Evolutionary conservation across 1,140 invertebrate genomes (phyloP), one percentile per base, ranked within the genome.

Genomic region (Dendroctonus ponderosae): DNA sequence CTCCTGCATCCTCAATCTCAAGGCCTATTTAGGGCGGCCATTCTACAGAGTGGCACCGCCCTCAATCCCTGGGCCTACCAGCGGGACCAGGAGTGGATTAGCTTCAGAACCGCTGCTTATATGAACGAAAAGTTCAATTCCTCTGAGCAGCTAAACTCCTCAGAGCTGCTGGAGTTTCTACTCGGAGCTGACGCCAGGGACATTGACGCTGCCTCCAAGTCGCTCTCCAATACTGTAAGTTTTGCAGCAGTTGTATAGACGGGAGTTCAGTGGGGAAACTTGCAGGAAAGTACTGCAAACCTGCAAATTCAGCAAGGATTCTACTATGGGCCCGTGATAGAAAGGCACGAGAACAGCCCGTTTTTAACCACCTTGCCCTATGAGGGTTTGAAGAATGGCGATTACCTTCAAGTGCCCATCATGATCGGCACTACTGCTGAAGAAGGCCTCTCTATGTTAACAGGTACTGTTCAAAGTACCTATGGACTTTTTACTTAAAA

Each of bases 61-160:
- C n/a, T 72, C 7, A 12, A 26, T 50, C 60, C 62, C 15, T 72
- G 70, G 70, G 62, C 57, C 8, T 61, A 52, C 37, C 70, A 72
- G 14, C 12, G 56, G 42, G 42, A 68, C 26, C 50, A 67, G 26
- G 53, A 39, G 38, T 9, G 38, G n/a, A 53, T 68, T 3, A 58
- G 60, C 7, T 68, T 51, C 12, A 15, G 52, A 38, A 42, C 67
- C n/a, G 69, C 64, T 7, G 11, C 61, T 0, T 37, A 37, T 7
- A 51, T 69, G 3, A 26, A 61, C 26, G 6, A 4, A n/a, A 49
- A 9, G 9, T 57, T 57, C 41, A 59, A 42, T 53, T 12, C 46
- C 5, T 2, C 26, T 26, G 26, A 37, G 4, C 44, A 59, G 7
- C 61, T n/a, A 14, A 64, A 52, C 14, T 54, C 62, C 7, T 4